Evolutionary conservation across 92 coral and sea anemone species (phyloP).

Genomic region (Micromussa lordhowensis): DNA sequence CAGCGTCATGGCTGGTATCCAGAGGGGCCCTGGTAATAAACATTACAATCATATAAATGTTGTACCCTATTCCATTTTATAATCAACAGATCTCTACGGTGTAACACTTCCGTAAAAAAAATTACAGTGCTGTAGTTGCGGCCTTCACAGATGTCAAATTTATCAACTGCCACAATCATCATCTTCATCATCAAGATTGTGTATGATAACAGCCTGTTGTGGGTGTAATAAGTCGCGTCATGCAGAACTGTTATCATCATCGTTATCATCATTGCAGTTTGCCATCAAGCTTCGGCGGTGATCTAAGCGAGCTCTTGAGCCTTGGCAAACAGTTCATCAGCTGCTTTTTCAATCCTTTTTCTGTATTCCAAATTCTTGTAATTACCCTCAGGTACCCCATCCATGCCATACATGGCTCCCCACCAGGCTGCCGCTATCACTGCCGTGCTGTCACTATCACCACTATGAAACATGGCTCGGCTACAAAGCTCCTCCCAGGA

Average conservation of each 20-base stretch:
- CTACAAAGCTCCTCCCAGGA: constrained; percentile 93
- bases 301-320: constrained; percentile 24
- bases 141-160: background rate
- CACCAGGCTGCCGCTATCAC: constrained; percentile 99
- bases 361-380: constrained; percentile 85
- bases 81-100: too few relatives aligned
- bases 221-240: background rate
- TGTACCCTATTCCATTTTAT: too few relatives aligned
- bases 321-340: constrained; percentile 67
- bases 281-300: background rate
- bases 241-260: background rate
- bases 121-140: background rate
- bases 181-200: background rate
- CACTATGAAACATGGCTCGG: constrained; percentile 92
- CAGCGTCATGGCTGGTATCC: too few relatives aligned
- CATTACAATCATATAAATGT: too few relatives aligned
- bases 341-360: constrained; percentile 80
- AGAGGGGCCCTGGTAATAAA: too few relatives aligned
- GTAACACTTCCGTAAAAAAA: too few relatives aligned
- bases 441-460: constrained; percentile 96
- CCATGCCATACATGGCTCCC: constrained; percentile 87
- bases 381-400: constrained; percentile 77
- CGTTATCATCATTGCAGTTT: background rate
- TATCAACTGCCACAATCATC: background rate
- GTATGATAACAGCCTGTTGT: background rate